Conservation (phyloP, 2,888 invertebrate species). For the Vesta saturnalis region DNA sequence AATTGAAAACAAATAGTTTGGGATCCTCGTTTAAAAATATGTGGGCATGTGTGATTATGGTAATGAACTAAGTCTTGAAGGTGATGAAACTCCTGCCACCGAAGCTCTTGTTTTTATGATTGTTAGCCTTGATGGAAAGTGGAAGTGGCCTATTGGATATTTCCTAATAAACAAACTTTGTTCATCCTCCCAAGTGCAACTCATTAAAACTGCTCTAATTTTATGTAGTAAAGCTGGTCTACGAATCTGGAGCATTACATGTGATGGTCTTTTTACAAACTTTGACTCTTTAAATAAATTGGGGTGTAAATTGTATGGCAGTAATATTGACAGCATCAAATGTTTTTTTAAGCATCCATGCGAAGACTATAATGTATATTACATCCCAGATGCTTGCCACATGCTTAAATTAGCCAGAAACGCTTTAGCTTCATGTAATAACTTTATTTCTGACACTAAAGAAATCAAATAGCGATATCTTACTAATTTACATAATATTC, state of each 20-base stretch:
- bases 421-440: slow-evolving; percentile 22
- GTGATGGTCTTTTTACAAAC: slow-evolving; percentile 23
- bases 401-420: slow-evolving; percentile 27
- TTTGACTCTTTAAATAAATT: slow-evolving; percentile 20
- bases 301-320: slow-evolving; percentile 14
- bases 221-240: slow-evolving; percentile 17
- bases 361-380: slow-evolving; percentile 22
- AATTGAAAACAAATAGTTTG: slow-evolving; percentile 27
- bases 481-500: not conserved
- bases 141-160: slow-evolving; percentile 27
- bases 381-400: slow-evolving; percentile 33
- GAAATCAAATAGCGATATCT: slow-evolving; percentile 14
- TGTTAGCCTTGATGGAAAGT: slow-evolving; percentile 29
- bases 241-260: slow-evolving; percentile 25
- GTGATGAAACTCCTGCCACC: slow-evolving; percentile 26
- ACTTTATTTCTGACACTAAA: slow-evolving; percentile 14
- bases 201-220: slow-evolving; percentile 17
- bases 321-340: slow-evolving; percentile 14
- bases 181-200: slow-evolving; percentile 19
- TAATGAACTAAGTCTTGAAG: slow-evolving; percentile 21
- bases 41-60: slow-evolving; percentile 14
- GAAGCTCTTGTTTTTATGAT: slow-evolving; percentile 36
- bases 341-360: slow-evolving; percentile 24
- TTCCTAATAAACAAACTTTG: slow-evolving; percentile 22
- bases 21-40: slow-evolving; percentile 17